Base-by-base conservation (phyloP, 2,113 vertebrate species). In the Micronisus gabar region DNA sequence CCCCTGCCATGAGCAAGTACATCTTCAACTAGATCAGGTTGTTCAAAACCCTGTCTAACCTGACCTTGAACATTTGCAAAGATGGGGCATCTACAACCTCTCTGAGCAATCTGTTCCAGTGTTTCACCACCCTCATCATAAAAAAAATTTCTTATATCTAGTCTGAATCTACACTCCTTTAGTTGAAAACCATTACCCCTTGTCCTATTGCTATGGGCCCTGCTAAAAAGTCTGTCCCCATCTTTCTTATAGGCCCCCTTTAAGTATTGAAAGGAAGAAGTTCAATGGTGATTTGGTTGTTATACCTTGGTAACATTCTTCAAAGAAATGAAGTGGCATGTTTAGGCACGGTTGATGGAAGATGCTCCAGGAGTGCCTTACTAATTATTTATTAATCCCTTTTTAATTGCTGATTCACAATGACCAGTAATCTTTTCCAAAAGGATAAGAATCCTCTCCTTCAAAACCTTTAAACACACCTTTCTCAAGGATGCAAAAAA, bases 41-140 rank as follows among this genome's bases (percentile, higher is more conserved):
- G 38, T 41, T 71, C 61, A 48, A 22, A 74, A 50, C 10, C 67
- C 9, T 4, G 0, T 30, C 62, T 48, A 87, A 6, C 30, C 13
- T 2, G 0, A 4, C 25, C 8, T 21, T 14, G 27, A 21, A 36
- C 3, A 3, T 6, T 55, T 32, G 47, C 62, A 91, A 23, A n/a
- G 70, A 22, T 8, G 43, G 34, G 29, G 22, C 40, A 53, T 2
- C 23, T 3, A 89, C 36, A 20, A 53, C 10, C 29, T 45, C 75
- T 76, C 21, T 40, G 22, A 9, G 11, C 19, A 86, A 43, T 32
- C 59, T 32, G 13, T 10, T 25, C 25, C 53, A 56, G 7, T 3
- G 12, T 14, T 23, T 41, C 17, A 65, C 10, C 43, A 81, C 3
- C 10, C 36, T 84, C 36, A 52, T 1, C 0, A 0, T 17, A 55